Evolutionary conservation across 2,888 invertebrate species (phyloP), one percentile per base, ranked within the genome.

Genomic region (Rapana venosa): DNA sequence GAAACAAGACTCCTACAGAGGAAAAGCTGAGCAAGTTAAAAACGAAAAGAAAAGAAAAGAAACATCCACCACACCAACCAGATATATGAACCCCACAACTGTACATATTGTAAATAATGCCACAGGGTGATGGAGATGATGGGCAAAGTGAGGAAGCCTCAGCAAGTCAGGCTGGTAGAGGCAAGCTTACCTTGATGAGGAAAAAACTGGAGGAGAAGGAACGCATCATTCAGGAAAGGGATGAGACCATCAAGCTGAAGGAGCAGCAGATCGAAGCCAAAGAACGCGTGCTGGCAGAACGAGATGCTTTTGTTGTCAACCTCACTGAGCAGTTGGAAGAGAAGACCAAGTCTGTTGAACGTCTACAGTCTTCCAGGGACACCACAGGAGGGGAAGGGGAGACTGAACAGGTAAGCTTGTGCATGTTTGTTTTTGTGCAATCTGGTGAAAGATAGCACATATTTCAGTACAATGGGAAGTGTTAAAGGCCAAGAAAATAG

Each of bases 321-420:
- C 95, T 97, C 47, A 96, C 96, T 58, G 95, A 96, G 88, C 97
- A 97, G 92, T 94, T 97, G 66, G 96, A 96, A 91, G 97, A 97
- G 90, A 94, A 94, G 90, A 94, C 94, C 58, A 93, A 93, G 90
- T 91, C 94, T 8, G 93, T 95, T 90, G 94, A 94, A 88, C 92
- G 92, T n/a, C 90, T 93, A 77, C 93, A 93, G 86, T 83, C 86
- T 70, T 90, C 85, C 61, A 87, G 79, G 83, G 56, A 35, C 22
- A 79, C 84, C 17, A 88, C 88, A 15, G 26, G 15, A 0, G 79
- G 79, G 15, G 84, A 83, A 6, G 90, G 87, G 26, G 90, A 90
- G 47, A 87, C 85, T n/a, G 85, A 89, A 26, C 70, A 74, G 87
- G 87, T 87, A 20, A 74, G 11, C 1, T 32, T 66, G 22, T 47